Evolutionary conservation across 2,888 invertebrate genomes (phyloP).

Genomic region (Lycophotia porphyrea): DNA sequence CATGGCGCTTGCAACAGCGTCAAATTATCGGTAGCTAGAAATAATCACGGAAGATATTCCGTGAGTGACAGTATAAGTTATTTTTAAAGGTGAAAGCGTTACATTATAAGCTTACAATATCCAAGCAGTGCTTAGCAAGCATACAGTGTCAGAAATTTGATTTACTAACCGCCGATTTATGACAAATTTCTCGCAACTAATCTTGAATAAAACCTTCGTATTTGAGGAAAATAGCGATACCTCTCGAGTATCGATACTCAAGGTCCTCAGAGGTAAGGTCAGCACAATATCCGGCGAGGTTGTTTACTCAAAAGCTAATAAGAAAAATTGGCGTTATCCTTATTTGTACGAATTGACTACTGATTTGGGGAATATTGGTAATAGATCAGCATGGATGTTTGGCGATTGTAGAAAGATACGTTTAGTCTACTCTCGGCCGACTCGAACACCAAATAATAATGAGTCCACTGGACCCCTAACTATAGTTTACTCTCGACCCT

Average conservation of each 20-base stretch:
- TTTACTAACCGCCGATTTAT: background rate
- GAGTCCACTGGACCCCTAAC: no score
- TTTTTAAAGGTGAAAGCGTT: no score
- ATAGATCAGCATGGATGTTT: background rate
- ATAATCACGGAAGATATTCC: no score
- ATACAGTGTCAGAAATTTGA: background rate
- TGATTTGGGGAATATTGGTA: conserved; percentile 5
- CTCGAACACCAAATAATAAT: no score
- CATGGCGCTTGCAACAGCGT: no score
- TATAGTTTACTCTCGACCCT: no score
- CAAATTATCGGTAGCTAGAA: no score
- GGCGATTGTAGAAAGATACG: background rate
- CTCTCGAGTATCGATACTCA: conserved; percentile 26
- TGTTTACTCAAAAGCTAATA: conserved; percentile 31
- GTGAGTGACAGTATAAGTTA: no score
- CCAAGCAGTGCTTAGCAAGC: no score
- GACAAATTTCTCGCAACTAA: background rate
- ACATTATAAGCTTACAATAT: no score
- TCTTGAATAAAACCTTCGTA: conserved; percentile 12
- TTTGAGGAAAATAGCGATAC: conserved; percentile 46
- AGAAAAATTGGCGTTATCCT: conserved; percentile 29
- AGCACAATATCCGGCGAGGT: conserved; percentile 30
- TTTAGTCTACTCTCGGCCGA: no score
- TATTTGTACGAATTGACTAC: conserved; percentile 28
- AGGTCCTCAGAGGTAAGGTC: conserved; percentile 37